Evolutionary conservation across 2,888 invertebrate genomes (phyloP), one percentile per base, ranked within the genome.

Genomic region (Scaptomyza flava): DNA sequence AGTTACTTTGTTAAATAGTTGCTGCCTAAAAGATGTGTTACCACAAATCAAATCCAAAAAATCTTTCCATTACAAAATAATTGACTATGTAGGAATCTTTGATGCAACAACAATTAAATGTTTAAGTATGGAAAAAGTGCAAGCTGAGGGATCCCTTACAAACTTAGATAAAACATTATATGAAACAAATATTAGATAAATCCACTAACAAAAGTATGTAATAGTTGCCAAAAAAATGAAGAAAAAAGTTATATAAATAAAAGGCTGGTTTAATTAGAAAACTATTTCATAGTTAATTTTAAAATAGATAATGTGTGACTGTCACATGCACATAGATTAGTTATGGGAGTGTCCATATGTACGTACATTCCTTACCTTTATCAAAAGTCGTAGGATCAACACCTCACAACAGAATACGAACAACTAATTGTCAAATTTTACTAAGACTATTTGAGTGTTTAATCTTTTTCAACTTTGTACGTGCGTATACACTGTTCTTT

Each of bases 391-490:
- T 23, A 6, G 9, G 11, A 34, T 8, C 6, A 2, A 33, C 20
- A 27, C 17, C 43, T 38, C 47, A 46, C 42, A 38, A 31, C 31
- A 42, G 14, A 31, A 47, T 30, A 58, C 36, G 12, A 61, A 48
- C 7, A 6, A 53, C 34, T 38, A 36, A 36, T 47, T 30, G 38
- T 52, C 45, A 58, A 14, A 45, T 58, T 58, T 56, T 31, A 36
- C 33, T 53, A 53, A 36, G 34, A 30, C 60, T 72, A 41, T 57
- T 38, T 41, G 46, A 38, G 36, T 41, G 36, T 60, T 68, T 45
- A 42, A 59, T 42, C 52, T 52, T 64, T 46, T 75, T 47, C 33
- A 48, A 51, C 11, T 56, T 51, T 71, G 33, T 58, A n/a, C 42
- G 53, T 41, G n/a, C 31, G 30, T 33, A 47, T 33, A 17, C n/a